Base-by-base conservation (phyloP, 2,888 invertebrate genomes). In the Oscheius onirici region DNA sequence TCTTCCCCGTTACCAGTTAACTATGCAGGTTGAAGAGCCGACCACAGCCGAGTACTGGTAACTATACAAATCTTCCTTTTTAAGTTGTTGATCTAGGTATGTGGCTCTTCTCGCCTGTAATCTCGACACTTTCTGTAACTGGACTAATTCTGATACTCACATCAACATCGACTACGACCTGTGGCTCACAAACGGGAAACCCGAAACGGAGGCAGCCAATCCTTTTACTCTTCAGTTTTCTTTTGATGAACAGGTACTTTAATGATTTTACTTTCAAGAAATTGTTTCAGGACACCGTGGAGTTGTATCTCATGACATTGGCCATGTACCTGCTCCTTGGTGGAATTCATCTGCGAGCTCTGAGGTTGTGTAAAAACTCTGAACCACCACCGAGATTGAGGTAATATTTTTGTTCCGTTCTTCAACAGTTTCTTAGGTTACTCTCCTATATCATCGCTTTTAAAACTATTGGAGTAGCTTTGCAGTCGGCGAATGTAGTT, bases 101-200 rank as follows among this genome's bases (percentile, higher is more conserved):
- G 91, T 97, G 75, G 95, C 95, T 76, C 91, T 97, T 89, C 95
- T 95, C 41, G 92, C 96, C 26, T 97, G 97, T 89, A 93, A 93
- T 87, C 91, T 93, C 75, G 82, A 87, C 71, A 60, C 71, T 0
- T 92, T 95, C 87, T 95, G 95, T 86, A 91, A 92, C 74, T 95
- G 95, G 95, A 92, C 92, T 82, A 90, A 69, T 10, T 77, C 82
- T 1, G 49, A 71, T 0, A 65, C 74, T 26, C 71, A 81, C 22
- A 85, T 89, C 28, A 87, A 89, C 65, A 89, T 94, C 15, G 90
- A 92, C 65, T 97, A 96, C 88, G 94, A 97, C 88, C 92, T 97
- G 80, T 95, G 95, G 93, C 91, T 97, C 58, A 96, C 97, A 8
- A 97, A 97, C 89, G 96, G 97, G 28, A 94, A 94, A 89, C 97